Percentiles rank a stretch among this genome's conserved stretches.
These are phyloP conservation scores for Sinonovacula constricta DNA, from an alignment of 1,140 invertebrate species.

Conservation along the genomic window DNA sequence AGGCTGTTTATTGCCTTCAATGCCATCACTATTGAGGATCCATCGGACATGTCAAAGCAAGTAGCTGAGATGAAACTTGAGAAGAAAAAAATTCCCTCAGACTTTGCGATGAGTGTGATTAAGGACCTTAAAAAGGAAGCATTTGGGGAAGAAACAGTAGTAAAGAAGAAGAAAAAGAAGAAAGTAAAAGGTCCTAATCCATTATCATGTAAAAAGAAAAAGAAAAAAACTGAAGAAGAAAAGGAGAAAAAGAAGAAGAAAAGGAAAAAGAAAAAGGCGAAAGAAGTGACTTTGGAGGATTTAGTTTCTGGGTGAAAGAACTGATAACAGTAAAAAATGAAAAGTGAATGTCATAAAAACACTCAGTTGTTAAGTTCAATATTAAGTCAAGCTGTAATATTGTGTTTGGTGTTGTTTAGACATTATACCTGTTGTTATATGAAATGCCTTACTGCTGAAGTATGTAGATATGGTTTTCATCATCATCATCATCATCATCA, in stretches of 20 bases:
- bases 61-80: conserved; percentile 80
- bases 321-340: no score
- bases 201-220: conserved; percentile 93
- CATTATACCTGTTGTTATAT: no score
- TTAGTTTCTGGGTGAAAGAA: conserved; percentile 10
- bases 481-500: no score
- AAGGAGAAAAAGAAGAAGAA: conserved; percentile 50
- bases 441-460: no score
- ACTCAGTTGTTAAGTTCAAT: no score
- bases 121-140: conserved; percentile 79
- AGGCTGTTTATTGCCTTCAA: conserved; percentile 91
- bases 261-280: conserved; percentile 45
- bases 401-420: no score
- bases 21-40: conserved; percentile 90
- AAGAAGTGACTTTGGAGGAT: conserved; percentile 25
- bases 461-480: no score
- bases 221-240: conserved; percentile 51
- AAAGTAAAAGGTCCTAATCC: conserved; percentile 87
- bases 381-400: no score
- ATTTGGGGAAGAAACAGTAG: conserved; percentile 76
- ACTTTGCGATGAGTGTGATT: conserved; percentile 75
- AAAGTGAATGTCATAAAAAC: no score
- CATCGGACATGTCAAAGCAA: conserved; percentile 84
- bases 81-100: conserved; percentile 65
- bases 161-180: conserved; percentile 79